These are phyloP conservation scores for Argyrosomus regius DNA, from an alignment of 2,797 vertebrate species.

Conservation along the genomic window DNA sequence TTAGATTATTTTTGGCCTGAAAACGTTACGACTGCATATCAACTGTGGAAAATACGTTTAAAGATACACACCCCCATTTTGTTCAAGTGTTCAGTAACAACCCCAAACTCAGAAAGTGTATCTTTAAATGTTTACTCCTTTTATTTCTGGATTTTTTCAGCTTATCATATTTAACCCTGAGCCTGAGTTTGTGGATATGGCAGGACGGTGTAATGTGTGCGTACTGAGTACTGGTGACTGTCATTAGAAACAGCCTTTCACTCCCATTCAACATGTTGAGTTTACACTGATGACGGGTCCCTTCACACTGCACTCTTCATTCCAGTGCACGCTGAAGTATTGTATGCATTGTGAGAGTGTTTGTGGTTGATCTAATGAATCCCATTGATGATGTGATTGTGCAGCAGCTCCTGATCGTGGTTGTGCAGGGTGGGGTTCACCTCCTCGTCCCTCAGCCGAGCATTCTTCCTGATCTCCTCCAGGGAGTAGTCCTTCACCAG, in stretches of 20 bases:
- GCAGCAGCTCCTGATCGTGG: slow-evolving; percentile 75
- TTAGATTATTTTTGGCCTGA: slow-evolving; percentile 1
- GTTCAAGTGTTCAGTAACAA: neutral
- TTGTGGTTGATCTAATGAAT: slow-evolving; percentile 65
- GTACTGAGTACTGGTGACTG: neutral
- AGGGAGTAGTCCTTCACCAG: slow-evolving; percentile 85
- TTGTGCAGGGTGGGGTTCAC: slow-evolving; percentile 70
- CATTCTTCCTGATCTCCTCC: slow-evolving; percentile 86
- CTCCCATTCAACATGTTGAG: slow-evolving; percentile 3
- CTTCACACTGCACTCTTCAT: neutral
- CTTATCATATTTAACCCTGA: slow-evolving; percentile 35
- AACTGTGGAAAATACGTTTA: neutral
- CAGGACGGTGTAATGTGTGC: neutral
- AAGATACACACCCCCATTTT: neutral
- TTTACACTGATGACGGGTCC: neutral
- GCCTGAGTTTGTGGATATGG: slow-evolving; percentile 6
- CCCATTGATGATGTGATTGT: slow-evolving; percentile 82
- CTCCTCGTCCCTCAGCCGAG: slow-evolving; percentile 80
- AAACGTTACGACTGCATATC: neutral
- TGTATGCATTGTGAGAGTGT: neutral
- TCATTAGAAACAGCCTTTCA: slow-evolving; percentile 8
- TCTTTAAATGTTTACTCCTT: neutral
- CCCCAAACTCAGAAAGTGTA: neutral
- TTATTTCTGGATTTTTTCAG: neutral
- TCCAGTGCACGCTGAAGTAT: neutral